Base-by-base conservation (phyloP, 1,140 invertebrate species). In the Dolichoris vasculosae region DNA sequence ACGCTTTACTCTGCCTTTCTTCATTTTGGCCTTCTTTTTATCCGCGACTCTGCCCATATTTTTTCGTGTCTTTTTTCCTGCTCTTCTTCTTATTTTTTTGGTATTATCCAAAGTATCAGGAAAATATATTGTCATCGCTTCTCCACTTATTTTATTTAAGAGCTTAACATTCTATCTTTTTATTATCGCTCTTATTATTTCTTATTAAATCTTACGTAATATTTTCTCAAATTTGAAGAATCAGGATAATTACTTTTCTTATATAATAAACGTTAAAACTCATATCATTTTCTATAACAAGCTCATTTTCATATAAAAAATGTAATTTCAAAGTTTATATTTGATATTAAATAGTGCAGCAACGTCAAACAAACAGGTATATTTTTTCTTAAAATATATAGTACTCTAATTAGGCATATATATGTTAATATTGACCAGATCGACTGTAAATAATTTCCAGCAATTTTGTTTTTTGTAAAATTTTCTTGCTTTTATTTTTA, bases 91-190 rank as follows among this genome's bases (percentile, higher is more conserved):
- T 81, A 83, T 32, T 75, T 26, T 71, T 40, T 43, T 43, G 30
- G 55, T 81, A 85, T 85, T 76, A 85, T 85, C 78, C 55, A 85
- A 59, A 75, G 46, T 81, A 85, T 80, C 67, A 38, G 13, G 32
- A 51, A 43, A 76, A 85, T 81, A 81, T 81, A 81, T 85, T 80
- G 84, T 81, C 84, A 85, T 82, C 84, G 71, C 78, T 81, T 85
- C 55, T 46, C 71, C 78, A 78, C 69, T 79, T 85, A 85, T 85
- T 81, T 81, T 75, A 85, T 75, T 85, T 85, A 85, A 51, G 51
- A 15, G 17, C 23, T 48, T 38, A 67, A 83, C 73, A 69, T 32
- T 69, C 69, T 43, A 13, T 46, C 15, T 48, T 69, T 23, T 80
- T 67, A 6, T 63, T 63, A 1, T 43, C 63, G 26, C 77, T 43